Evolutionary conservation across 2,113 vertebrate genomes (phyloP).

Genomic region (Corvus cornix): DNA sequence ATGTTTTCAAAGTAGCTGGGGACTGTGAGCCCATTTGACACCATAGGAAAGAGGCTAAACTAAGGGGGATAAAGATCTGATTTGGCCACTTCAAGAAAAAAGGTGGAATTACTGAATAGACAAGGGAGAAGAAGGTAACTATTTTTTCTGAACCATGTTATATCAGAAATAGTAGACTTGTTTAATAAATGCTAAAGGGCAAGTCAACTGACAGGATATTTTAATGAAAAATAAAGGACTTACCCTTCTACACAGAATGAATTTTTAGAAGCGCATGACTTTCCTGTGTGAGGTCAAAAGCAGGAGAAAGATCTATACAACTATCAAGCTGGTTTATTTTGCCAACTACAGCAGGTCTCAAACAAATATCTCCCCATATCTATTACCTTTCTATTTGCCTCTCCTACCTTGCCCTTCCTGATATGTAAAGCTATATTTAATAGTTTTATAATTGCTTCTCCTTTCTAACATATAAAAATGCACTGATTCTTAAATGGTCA

Average conservation of each 20-base stretch:
- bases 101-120: background rate
- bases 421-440: background rate
- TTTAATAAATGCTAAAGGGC: background rate
- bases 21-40: background rate
- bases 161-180: background rate
- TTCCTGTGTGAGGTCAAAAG: background rate
- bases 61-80: background rate
- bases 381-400: background rate
- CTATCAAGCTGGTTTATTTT: background rate
- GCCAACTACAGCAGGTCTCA: background rate
- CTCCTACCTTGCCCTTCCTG: background rate
- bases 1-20: accelerated
- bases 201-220: background rate
- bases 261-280: background rate
- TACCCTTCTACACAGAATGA: background rate
- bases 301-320: background rate
- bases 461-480: background rate
- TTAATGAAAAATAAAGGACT: background rate
- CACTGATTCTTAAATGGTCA: background rate
- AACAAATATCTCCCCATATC: background rate
- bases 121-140: background rate
- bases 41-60: background rate
- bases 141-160: background rate
- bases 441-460: background rate
- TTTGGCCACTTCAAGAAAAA: background rate